Evolutionary conservation across 2,888 invertebrate genomes (phyloP).

Genomic region (Callyntrura sp.): DNA sequence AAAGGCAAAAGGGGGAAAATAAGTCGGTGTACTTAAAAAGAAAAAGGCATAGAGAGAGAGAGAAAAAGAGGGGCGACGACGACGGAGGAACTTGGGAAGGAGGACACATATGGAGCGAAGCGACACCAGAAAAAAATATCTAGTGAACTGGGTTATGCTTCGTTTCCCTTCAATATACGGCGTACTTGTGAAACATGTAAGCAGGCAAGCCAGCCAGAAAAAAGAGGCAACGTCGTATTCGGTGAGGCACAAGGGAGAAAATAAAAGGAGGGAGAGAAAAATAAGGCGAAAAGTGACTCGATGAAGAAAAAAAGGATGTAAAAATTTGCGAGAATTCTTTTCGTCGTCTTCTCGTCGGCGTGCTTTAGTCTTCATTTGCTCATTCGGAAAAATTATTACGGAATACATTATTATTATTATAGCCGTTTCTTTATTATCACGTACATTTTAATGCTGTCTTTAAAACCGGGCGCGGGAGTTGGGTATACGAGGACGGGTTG

Average conservation of each 20-base stretch:
- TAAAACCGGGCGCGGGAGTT: background rate
- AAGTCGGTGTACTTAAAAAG: conserved; percentile 54
- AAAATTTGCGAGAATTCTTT: conserved; percentile 68
- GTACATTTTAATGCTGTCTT: conserved; percentile 18
- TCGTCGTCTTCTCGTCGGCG: conserved; percentile 4
- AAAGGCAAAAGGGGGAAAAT: conserved; percentile 54
- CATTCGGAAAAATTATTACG: conserved; percentile 47
- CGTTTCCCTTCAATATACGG: conserved; percentile 22
- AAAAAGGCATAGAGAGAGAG: too few relatives aligned
- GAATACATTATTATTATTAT: conserved; percentile 53
- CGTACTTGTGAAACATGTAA: background rate
- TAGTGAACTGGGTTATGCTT: conserved; percentile 70
- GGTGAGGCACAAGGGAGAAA: too few relatives aligned
- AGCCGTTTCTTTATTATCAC: conserved; percentile 40
- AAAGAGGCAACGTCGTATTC: too few relatives aligned
- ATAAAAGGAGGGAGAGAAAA: background rate
- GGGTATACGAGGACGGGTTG: too few relatives aligned
- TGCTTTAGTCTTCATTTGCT: conserved; percentile 61
- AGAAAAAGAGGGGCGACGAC: conserved; percentile 52
- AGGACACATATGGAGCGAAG: conserved; percentile 75
- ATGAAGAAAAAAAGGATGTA: conserved; percentile 44
- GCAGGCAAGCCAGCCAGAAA: conserved; percentile 40
- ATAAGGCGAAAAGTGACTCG: conserved; percentile 16
- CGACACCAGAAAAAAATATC: conserved; percentile 54
- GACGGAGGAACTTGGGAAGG: too few relatives aligned